These are phyloP conservation scores for Chlamydotis undulata DNA, from an alignment of 2,113 vertebrate species.

Conservation along the genomic window DNA sequence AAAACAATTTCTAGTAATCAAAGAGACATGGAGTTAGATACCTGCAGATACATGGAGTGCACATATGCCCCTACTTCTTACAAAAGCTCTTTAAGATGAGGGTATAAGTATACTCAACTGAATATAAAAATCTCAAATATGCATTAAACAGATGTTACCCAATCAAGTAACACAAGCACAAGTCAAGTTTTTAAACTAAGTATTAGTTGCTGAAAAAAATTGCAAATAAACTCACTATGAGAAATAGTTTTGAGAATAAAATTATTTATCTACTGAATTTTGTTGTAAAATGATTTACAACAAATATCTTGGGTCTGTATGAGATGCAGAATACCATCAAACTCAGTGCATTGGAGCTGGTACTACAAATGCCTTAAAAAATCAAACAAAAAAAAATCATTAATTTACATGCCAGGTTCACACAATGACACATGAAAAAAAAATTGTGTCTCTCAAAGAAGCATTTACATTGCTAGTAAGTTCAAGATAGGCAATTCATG, in stretches of 20 bases:
- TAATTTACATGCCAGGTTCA: not conserved
- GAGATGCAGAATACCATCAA: not conserved
- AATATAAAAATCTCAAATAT: not conserved
- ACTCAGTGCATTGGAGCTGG: not conserved
- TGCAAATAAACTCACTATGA: not conserved
- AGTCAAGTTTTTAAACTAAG: not conserved
- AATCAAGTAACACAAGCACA: not conserved
- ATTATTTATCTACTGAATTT: not conserved
- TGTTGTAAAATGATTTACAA: not conserved
- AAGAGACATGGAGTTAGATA: not conserved
- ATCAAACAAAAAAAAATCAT: not conserved
- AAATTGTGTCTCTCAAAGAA: not conserved
- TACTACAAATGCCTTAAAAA: not conserved
- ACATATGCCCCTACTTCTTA: not conserved
- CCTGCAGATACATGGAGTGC: not conserved
- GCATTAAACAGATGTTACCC: not conserved
- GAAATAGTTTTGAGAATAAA: not conserved
- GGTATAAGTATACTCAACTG: not conserved
- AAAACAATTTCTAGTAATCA: not conserved
- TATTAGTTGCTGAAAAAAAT: not conserved
- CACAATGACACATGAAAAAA: not conserved
- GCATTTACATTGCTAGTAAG: not conserved
- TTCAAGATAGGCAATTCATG: not conserved
- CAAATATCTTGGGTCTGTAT: not conserved
- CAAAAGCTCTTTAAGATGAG: not conserved